Evolutionary conservation across 2,113 vertebrate genomes (phyloP).

Genomic region (Halcyon senegalensis): DNA sequence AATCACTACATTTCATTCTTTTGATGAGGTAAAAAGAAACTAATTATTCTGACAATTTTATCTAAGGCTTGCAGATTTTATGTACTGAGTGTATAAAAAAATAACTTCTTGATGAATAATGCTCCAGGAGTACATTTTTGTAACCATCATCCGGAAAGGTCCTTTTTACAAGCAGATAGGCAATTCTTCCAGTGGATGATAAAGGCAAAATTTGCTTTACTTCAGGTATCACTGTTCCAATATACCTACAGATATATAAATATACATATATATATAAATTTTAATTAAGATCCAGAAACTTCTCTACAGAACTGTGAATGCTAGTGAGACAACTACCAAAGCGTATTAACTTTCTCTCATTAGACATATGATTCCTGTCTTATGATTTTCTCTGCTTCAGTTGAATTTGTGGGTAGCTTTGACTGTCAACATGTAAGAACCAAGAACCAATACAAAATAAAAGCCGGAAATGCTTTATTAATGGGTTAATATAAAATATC

Average conservation of each 20-base stretch:
- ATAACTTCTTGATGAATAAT: slow-evolving; percentile 54
- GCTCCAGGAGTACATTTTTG: slow-evolving; percentile 44
- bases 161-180: slow-evolving; percentile 1
- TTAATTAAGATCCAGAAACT: neutral
- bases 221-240: neutral
- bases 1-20: slow-evolving; percentile 54
- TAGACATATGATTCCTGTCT: rapidly evolving
- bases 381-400: neutral
- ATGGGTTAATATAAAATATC: neutral
- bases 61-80: slow-evolving; percentile 68
- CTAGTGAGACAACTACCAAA: neutral
- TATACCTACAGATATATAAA: neutral
- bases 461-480: neutral
- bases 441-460: neutral
- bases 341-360: neutral
- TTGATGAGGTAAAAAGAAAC: slow-evolving; percentile 48
- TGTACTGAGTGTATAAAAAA: slow-evolving; percentile 41
- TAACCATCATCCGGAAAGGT: slow-evolving; percentile 41
- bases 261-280: neutral
- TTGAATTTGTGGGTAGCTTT: neutral
- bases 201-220: slow-evolving; percentile 21
- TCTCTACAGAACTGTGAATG: neutral
- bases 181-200: slow-evolving; percentile 25
- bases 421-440: neutral
- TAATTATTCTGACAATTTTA: slow-evolving; percentile 73